Percentiles rank a stretch among this genome's conserved stretches.
Conservation (phyloP, 2,113 vertebrate species). For the Poicephalus meyeri region DNA sequence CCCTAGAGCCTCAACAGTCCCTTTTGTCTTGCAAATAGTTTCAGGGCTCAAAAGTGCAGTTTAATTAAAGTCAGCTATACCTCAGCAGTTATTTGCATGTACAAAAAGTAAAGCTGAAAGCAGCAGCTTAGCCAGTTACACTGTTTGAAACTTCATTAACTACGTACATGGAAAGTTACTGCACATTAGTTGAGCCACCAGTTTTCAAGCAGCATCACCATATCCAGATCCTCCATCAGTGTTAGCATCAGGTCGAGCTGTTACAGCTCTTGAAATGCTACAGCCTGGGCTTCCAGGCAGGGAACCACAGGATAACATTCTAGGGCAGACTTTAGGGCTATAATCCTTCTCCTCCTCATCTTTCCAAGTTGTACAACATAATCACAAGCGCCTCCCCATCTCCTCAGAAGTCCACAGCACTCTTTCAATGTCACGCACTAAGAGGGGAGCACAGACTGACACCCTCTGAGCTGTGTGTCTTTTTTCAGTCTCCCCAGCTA, state of each 20-base stretch:
- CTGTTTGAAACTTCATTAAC: neutral
- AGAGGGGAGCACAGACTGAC: neutral
- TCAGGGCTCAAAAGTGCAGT: neutral
- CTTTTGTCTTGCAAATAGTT: neutral
- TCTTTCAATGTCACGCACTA: neutral
- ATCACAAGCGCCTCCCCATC: neutral
- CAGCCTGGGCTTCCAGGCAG: neutral
- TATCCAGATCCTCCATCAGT: neutral
- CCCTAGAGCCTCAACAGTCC: neutral
- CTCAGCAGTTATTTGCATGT: neutral
- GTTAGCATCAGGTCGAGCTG: neutral
- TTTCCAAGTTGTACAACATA: neutral
- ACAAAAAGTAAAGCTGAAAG: neutral
- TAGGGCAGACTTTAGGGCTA: neutral
- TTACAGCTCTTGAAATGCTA: neutral
- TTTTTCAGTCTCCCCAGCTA: neutral
- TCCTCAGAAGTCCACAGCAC: neutral
- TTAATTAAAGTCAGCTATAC: neutral
- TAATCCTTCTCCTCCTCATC: neutral
- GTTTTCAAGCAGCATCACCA: neutral
- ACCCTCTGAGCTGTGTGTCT: neutral
- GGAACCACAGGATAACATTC: neutral
- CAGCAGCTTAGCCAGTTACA: neutral
- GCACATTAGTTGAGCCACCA: neutral
- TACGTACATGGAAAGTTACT: neutral